Percentiles rank a stretch among this genome's conserved stretches.
These are phyloP conservation scores for Acrobeloides nanus DNA, from an alignment of 2,888 invertebrate genomes.

Conservation along the genomic window DNA sequence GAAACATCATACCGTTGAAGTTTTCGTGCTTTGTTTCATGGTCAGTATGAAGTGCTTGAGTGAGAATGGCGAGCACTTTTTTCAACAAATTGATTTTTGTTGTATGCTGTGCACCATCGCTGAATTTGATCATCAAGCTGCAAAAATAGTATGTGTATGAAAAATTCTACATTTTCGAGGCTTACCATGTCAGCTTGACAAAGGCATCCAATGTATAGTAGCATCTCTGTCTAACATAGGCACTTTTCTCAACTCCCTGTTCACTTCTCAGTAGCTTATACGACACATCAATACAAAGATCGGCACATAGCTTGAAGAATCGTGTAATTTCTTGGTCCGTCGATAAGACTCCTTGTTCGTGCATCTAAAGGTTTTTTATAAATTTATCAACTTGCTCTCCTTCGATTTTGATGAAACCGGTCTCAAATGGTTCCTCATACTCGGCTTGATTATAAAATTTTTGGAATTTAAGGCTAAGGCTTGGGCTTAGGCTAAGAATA, in stretches of 20 bases:
- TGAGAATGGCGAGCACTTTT: slow-evolving; percentile 86
- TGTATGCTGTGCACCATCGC: slow-evolving; percentile 79
- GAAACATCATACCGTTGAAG: slow-evolving; percentile 95
- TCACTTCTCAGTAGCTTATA: slow-evolving; percentile 62
- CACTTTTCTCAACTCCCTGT: slow-evolving; percentile 21
- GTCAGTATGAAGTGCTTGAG: slow-evolving; percentile 88
- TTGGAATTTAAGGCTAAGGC: no score
- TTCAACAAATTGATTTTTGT: slow-evolving; percentile 93
- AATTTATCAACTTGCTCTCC: no score
- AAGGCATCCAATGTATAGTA: slow-evolving; percentile 71
- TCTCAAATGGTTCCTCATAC: no score
- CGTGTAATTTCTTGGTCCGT: slow-evolving; percentile 93
- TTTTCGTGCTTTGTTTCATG: slow-evolving; percentile 76
- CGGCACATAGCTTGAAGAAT: slow-evolving; percentile 90
- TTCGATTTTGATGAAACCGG: no score
- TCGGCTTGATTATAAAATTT: no score
- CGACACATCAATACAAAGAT: slow-evolving; percentile 88
- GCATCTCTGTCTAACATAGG: slow-evolving; percentile 74
- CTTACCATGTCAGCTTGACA: slow-evolving; percentile 42
- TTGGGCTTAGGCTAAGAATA: no score
- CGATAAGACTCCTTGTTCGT: slow-evolving; percentile 85
- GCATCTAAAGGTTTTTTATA: no score
- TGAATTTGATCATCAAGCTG: slow-evolving; percentile 66
- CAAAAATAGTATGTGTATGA: slow-evolving; percentile 9
- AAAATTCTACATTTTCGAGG: slow-evolving; percentile 2